phyloP scores from a whole-genome alignment of 2,888 invertebrate genomes.

The Zootermopsis nevadensis region DNA sequence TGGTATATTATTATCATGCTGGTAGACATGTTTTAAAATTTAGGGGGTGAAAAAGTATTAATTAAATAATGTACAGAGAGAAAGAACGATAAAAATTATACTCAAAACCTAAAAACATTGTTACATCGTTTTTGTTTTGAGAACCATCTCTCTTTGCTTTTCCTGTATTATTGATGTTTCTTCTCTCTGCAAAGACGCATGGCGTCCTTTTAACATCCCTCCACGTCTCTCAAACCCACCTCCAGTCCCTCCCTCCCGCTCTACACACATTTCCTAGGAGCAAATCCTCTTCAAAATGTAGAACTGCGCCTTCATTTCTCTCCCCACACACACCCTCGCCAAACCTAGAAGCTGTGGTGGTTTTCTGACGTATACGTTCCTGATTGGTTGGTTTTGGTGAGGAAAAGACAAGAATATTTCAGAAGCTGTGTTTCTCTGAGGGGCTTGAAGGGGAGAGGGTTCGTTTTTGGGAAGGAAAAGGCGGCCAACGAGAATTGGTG shows the following conservation, averaged over 20 bases:
- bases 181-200: slow-evolving; percentile 45
- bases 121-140: slow-evolving; percentile 26
- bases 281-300: slow-evolving; percentile 43
- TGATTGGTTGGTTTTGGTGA: slow-evolving; percentile 42
- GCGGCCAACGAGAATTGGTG: slow-evolving; percentile 45
- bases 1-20: too few relatives aligned
- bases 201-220: slow-evolving; percentile 43
- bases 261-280: slow-evolving; percentile 39
- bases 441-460: slow-evolving; percentile 17
- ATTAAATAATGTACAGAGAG: too few relatives aligned
- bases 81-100: too few relatives aligned
- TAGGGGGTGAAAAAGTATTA: too few relatives aligned
- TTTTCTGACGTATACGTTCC: slow-evolving; percentile 43
- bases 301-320: slow-evolving; percentile 27
- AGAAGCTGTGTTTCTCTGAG: slow-evolving; percentile 22
- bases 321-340: not conserved
- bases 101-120: not conserved
- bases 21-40: too few relatives aligned
- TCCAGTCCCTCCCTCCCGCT: not conserved
- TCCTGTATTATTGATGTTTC: slow-evolving; percentile 48
- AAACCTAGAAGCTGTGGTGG: slow-evolving; percentile 28
- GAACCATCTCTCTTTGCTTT: slow-evolving; percentile 35
- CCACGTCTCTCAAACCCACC: slow-evolving; percentile 11
- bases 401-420: slow-evolving; percentile 40
- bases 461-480: slow-evolving; percentile 42